Base-by-base conservation (phyloP, 1,140 invertebrate species). In the Telenomus remus region DNA sequence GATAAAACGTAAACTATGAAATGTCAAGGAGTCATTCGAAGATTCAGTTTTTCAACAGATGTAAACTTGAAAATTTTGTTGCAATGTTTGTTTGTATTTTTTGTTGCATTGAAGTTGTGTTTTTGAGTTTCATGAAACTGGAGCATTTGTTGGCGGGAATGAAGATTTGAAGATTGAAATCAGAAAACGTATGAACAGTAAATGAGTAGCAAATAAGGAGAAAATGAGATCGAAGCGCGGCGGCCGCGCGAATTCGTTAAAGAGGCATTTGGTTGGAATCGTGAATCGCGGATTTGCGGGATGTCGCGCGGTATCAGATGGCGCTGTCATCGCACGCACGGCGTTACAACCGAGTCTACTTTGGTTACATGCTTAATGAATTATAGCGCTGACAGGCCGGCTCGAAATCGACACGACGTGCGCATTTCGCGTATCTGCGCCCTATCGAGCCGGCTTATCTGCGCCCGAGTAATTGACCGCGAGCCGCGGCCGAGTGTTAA, bases 391-490 rank as follows among this genome's bases (percentile, higher is more conserved):
- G 72, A 75, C 64, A 69, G 64, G 59, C n/a, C 14, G 55, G 66
- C 55, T 72, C 65, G 59, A 70, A 70, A 78, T 73, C 76, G 65
- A 74, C 76, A 74, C 64, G 64, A 77, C 74, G 74, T 54, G 74
- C 68, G 74, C 74, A 76, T 71, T 76, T 76, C 56, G 61, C 75
- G 69, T 73, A 77, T 69, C 75, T 60, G 37, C 16, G 57, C 53
- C 59, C 43, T 69, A 72, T 78, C 65, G 44, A 39, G 43, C 16
- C 10, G 49, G 11, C 75, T 78, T 74, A 78, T 78, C 76, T 73
- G 43, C 10, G 44, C 60, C 69, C 69, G 70, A 70, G 76, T 74
- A 78, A 78, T 78, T 74, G 70, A 70, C 69, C 75, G 75, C 55
- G 43, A 51, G 61, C 63, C 66, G 74, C 66, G 61, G 35, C 44